Conservation (phyloP, 1,140 invertebrate species). For the Dufourea novaeangliae region DNA sequence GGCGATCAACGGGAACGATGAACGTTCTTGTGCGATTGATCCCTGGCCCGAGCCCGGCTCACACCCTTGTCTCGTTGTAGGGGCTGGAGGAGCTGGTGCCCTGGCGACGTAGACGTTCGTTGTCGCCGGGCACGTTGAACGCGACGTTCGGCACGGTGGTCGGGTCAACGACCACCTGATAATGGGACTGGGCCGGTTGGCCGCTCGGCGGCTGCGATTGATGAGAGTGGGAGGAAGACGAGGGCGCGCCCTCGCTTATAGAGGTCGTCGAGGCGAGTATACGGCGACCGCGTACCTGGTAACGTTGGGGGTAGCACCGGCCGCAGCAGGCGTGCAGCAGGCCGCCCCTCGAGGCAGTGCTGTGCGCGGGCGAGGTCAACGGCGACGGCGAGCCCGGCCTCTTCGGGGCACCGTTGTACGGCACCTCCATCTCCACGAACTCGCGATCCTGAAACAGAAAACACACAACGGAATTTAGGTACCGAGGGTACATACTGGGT, state of each 20-base stretch:
- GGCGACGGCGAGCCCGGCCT: constrained; percentile 93
- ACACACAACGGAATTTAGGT: no score
- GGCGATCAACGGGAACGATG: no score
- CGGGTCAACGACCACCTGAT: constrained; percentile 69
- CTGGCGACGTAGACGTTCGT: constrained; percentile 62
- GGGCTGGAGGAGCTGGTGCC: constrained; percentile 69
- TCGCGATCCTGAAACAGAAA: constrained; percentile 91
- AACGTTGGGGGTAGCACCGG: constrained; percentile 92
- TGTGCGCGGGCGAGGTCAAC: constrained; percentile 93
- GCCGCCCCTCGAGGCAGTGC: constrained; percentile 87
- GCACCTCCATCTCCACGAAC: constrained; percentile 97
- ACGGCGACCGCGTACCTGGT: constrained; percentile 88
- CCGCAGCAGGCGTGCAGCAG: constrained; percentile 92
- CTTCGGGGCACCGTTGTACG: constrained; percentile 95
- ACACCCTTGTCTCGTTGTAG: constrained; percentile 80
- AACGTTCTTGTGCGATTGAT: not conserved
- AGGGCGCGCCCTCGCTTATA: constrained; percentile 79
- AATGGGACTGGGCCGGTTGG: constrained; percentile 49
- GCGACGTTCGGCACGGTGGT: constrained; percentile 77
- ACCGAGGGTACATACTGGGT: no score
- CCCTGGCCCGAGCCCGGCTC: constrained; percentile 56
- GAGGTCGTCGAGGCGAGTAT: constrained; percentile 79
- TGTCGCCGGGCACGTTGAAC: constrained; percentile 78
- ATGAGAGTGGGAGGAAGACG: constrained; percentile 76
- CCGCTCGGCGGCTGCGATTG: constrained; percentile 72